Percentiles rank a stretch among this genome's conserved stretches.
Evolutionary conservation across 2,113 vertebrate species (phyloP).

Genomic region (Odontesthes bonariensis): DNA sequence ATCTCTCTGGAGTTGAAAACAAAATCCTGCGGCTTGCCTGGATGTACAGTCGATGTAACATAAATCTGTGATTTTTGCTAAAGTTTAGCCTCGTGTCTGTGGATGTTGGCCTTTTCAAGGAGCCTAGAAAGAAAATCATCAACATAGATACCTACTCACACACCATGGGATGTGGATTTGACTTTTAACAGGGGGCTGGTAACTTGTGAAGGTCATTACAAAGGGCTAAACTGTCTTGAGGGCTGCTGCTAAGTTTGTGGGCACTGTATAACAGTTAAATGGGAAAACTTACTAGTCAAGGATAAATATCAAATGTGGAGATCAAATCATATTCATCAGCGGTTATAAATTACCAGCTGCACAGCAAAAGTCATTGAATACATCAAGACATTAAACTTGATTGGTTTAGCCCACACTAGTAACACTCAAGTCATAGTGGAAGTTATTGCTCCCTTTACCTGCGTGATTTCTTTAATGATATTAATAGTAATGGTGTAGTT

Average conservation of each 20-base stretch:
- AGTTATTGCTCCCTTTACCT: conserved; percentile 65
- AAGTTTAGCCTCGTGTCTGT: conserved; percentile 55
- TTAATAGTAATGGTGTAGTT: conserved; percentile 63
- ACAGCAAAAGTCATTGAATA: conserved; percentile 53
- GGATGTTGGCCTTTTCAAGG: conserved; percentile 54
- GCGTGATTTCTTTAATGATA: conserved; percentile 67
- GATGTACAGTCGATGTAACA: conserved; percentile 63
- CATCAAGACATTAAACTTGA: conserved; percentile 67
- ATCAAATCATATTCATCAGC: conserved; percentile 36
- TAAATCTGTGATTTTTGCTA: conserved; percentile 63
- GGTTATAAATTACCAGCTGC: conserved; percentile 29
- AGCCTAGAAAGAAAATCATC: conserved; percentile 41
- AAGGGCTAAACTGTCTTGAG: conserved; percentile 77
- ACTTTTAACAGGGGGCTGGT: conserved; percentile 47
- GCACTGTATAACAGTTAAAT: conserved; percentile 44
- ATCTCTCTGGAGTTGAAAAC: conserved; percentile 46
- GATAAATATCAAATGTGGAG: conserved; percentile 29
- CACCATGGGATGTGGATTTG: conserved; percentile 49
- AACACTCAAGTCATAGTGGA: conserved; percentile 64
- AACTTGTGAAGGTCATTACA: conserved; percentile 59
- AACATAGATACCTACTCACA: conserved; percentile 47
- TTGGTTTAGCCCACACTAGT: conserved; percentile 54
- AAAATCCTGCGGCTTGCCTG: conserved; percentile 39
- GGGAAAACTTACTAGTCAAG: background rate
- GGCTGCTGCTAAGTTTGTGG: conserved; percentile 68